Evolutionary conservation across 1,140 invertebrate genomes (phyloP).

Genomic region (Eurosta solidaginis): DNA sequence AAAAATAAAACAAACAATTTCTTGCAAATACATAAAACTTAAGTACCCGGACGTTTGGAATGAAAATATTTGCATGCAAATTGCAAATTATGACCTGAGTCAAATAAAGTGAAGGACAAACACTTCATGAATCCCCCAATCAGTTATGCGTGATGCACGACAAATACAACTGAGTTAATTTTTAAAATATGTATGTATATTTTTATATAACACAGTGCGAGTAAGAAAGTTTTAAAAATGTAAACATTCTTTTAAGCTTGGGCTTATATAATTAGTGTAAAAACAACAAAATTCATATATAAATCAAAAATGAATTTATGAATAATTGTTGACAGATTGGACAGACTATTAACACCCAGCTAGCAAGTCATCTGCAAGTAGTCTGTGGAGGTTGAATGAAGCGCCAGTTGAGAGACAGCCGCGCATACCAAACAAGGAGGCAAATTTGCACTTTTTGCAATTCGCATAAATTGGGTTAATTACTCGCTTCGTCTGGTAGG

Average conservation of each 20-base stretch:
- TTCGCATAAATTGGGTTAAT: not conserved
- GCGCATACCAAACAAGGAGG: not conserved
- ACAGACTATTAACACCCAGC: not conserved
- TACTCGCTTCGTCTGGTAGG: constrained; percentile 1
- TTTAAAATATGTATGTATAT: not conserved
- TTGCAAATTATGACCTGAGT: not conserved
- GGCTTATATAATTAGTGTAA: not conserved
- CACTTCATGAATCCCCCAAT: not conserved
- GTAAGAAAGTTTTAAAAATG: not conserved
- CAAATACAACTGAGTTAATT: too few relatives aligned
- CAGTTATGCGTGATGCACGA: too few relatives aligned
- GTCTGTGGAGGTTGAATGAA: too few relatives aligned
- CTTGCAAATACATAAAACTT: not conserved
- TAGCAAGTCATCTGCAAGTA: not conserved
- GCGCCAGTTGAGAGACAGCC: not conserved
- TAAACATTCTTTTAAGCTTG: too few relatives aligned
- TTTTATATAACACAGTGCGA: not conserved
- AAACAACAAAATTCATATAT: not conserved
- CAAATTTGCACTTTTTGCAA: not conserved
- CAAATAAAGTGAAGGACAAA: not conserved
- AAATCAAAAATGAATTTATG: not conserved
- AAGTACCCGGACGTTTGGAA: not conserved
- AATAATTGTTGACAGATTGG: not conserved
- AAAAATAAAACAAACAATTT: not conserved
- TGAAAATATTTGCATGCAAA: not conserved